These are phyloP conservation scores for Mnemiopsis leidyi DNA, from an alignment of 37 sponge, comb jelly and placozoan species.

Conservation along the genomic window DNA sequence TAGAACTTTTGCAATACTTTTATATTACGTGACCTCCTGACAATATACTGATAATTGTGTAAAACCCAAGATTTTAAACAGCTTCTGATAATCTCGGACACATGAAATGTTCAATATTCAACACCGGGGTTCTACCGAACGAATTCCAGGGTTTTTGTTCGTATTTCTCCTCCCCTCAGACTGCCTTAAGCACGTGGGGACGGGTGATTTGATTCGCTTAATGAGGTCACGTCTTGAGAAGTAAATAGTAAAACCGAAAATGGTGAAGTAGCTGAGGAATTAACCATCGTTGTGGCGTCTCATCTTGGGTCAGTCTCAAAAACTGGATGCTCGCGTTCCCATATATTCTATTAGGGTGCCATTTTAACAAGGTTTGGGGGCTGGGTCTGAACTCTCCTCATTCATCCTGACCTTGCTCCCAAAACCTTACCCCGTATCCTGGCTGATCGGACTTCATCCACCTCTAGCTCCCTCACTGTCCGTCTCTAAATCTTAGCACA, in stretches of 20 bases:
- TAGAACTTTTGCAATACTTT: too few species aligned
- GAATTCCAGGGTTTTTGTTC: neutral
- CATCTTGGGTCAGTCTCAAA: neutral
- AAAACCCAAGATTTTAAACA: neutral
- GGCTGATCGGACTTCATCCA: neutral
- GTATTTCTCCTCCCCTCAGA: neutral
- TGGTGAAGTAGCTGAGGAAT: neutral
- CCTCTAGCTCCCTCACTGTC: neutral
- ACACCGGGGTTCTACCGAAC: neutral
- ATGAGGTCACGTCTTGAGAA: neutral
- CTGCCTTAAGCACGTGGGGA: neutral
- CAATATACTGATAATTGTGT: too few species aligned
- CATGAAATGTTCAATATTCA: neutral
- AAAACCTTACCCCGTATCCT: too few species aligned
- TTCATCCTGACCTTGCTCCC: neutral
- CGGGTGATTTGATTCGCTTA: neutral
- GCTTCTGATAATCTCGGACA: neutral
- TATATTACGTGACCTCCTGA: too few species aligned
- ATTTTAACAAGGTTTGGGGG: neutral
- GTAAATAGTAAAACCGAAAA: neutral
- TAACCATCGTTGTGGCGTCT: too few species aligned
- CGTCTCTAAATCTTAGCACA: neutral
- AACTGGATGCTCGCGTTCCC: neutral
- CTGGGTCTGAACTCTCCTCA: neutral
- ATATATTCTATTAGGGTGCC: neutral